Percentiles rank a stretch among this genome's conserved stretches.
phyloP scores from a whole-genome alignment of 2,113 vertebrate species.

The Turnix velox region DNA sequence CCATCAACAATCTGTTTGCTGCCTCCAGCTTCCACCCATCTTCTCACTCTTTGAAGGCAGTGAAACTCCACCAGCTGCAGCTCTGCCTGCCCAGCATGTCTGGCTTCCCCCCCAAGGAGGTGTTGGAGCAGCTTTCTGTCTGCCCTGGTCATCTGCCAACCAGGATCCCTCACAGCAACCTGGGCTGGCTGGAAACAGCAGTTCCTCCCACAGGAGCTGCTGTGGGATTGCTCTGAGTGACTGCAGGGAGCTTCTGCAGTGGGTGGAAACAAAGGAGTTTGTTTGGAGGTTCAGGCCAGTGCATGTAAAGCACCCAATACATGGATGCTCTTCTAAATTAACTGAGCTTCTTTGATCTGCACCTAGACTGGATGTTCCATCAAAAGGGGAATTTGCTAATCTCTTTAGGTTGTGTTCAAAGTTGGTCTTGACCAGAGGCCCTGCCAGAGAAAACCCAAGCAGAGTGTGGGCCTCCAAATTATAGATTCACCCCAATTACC shows the following conservation, averaged over 20 bases:
- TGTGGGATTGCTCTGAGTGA: neutral
- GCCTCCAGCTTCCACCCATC: neutral
- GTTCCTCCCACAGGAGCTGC: neutral
- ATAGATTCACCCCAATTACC: neutral
- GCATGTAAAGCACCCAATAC: neutral
- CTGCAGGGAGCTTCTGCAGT: neutral
- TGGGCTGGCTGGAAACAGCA: neutral
- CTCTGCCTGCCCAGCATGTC: neutral
- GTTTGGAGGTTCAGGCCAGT: neutral
- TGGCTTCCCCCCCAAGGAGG: neutral
- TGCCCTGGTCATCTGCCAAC: neutral
- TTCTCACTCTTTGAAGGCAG: neutral
- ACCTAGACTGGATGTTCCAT: neutral
- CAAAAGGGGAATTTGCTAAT: neutral
- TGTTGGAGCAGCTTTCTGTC: neutral
- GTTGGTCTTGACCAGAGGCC: neutral
- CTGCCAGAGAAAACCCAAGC: neutral
- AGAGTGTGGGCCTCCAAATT: neutral
- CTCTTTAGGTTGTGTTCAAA: neutral
- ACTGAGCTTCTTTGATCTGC: neutral
- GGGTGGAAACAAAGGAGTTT: neutral
- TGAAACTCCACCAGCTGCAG: neutral
- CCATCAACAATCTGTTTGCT: neutral
- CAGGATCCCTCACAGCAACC: neutral
- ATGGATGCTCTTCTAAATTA: neutral